phyloP scores from a whole-genome alignment of 2,797 vertebrate genomes.

The Emys orbicularis region DNA sequence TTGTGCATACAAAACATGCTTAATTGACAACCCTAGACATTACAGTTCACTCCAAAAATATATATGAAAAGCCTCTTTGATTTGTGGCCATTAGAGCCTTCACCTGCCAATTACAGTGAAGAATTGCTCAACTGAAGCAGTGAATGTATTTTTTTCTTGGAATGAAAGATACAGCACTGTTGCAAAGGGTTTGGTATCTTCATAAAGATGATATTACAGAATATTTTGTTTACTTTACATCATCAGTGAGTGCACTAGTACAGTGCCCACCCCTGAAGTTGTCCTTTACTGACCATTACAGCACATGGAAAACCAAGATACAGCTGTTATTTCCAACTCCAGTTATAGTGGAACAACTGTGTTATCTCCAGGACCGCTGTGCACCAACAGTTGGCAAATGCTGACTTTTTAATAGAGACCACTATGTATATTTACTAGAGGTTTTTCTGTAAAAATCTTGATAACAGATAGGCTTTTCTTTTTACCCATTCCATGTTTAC shows the following conservation, averaged over 20 bases:
- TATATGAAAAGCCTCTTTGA: conserved; percentile 24
- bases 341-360: background rate
- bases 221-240: conserved; percentile 32
- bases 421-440: background rate
- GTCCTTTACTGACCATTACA: background rate
- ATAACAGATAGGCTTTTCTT: background rate
- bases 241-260: background rate
- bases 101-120: conserved; percentile 35
- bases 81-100: conserved; percentile 34
- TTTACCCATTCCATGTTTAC: background rate
- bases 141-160: conserved; percentile 46
- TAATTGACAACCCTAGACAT: conserved; percentile 20
- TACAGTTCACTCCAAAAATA: conserved; percentile 12
- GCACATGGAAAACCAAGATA: background rate
- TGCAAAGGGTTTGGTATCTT: conserved; percentile 16
- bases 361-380: background rate
- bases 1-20: conserved; percentile 38
- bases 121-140: background rate
- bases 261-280: background rate
- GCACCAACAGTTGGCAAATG: background rate
- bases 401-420: background rate
- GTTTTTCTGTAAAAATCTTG: background rate
- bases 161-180: conserved; percentile 41
- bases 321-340: background rate
- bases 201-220: conserved; percentile 39